These are phyloP conservation scores for Sycophila texana DNA, from an alignment of 2,888 invertebrate species.

Conservation along the genomic window DNA sequence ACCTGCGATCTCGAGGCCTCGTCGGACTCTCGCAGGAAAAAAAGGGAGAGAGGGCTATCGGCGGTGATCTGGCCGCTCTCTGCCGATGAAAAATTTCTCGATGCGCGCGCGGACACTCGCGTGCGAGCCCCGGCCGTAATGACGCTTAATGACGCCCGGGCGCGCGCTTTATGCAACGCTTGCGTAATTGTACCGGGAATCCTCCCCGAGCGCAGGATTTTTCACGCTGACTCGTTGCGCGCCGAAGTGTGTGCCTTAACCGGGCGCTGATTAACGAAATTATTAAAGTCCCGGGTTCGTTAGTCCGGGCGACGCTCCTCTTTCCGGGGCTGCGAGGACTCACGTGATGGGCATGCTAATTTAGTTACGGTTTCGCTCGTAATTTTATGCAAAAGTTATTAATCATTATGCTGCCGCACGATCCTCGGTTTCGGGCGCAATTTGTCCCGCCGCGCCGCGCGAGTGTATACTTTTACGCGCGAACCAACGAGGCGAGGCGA, in stretches of 20 bases:
- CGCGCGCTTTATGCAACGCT: slow-evolving; percentile 20
- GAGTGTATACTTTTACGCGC: too few relatives aligned
- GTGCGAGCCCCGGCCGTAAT: slow-evolving; percentile 48
- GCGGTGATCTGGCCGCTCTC: slow-evolving; percentile 59
- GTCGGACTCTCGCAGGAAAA: background rate
- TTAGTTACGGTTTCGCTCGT: too few relatives aligned
- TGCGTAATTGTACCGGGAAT: slow-evolving; percentile 41
- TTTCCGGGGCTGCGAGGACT: background rate
- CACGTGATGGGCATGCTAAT: background rate
- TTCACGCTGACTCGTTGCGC: background rate
- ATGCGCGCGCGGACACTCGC: slow-evolving; percentile 22
- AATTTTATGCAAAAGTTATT: too few relatives aligned
- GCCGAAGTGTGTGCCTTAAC: background rate
- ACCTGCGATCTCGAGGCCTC: slow-evolving; percentile 66
- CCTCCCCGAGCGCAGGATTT: background rate
- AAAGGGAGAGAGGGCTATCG: slow-evolving; percentile 58
- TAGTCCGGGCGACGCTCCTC: too few relatives aligned
- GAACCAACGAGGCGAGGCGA: too few relatives aligned
- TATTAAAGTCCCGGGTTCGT: slow-evolving; percentile 37
- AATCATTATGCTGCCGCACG: too few relatives aligned
- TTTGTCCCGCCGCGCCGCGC: too few relatives aligned
- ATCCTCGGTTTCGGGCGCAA: too few relatives aligned
- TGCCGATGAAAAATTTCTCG: slow-evolving; percentile 53
- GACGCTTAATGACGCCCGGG: slow-evolving; percentile 54
- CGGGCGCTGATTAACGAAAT: slow-evolving; percentile 45